Base-by-base conservation (phyloP, 2,797 vertebrate genomes). In the Lophius americanus region DNA sequence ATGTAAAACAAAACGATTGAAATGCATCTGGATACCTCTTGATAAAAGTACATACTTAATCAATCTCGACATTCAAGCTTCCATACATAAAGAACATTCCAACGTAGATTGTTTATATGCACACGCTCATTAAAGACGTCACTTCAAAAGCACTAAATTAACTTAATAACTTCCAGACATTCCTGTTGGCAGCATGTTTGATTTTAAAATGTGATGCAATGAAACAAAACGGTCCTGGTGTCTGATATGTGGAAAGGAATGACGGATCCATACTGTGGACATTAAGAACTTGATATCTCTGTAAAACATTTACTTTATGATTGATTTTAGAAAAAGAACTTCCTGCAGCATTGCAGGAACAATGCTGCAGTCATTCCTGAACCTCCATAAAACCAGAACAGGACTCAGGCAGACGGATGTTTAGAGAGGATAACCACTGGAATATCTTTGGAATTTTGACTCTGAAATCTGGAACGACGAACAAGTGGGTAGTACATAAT, bases 391-490 rank as follows among this genome's bases (percentile, higher is more conserved):
- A 66, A 56, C 33, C n/a, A 9, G 51, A 35, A 53, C n/a, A 68
- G 37, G 4, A 47, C 1, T 33, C 49, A 51, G 46, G 35, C 10
- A 42, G 12, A n/a, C 50, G 4, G 14, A n/a, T 54, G 43, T 80
- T 77, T 79, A 49, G 51, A 81, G 62, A 49, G 71, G 48, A 77
- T 71, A 87, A 78, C 79, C 83, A 70, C 82, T n/a, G 83, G 77
- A 86, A 89, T 87, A 60, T 68, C 41, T 75, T 60, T 73, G 72
- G 81, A 84, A 89, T 87, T 71, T 72, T 44, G 65, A 58, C 48
- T 7, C 60, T 64, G 33, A 75, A 59, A 73, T 68, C 11, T 48
- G 57, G 38, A 46, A 6, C 3, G 7, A 1, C 7, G 46, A 53
- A 61, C 60, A 51, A 32, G 47, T 35, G 49, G 9, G 2, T 33